Base-by-base conservation (phyloP, 2,888 invertebrate genomes). In the Dicranocentrus wangi region DNA sequence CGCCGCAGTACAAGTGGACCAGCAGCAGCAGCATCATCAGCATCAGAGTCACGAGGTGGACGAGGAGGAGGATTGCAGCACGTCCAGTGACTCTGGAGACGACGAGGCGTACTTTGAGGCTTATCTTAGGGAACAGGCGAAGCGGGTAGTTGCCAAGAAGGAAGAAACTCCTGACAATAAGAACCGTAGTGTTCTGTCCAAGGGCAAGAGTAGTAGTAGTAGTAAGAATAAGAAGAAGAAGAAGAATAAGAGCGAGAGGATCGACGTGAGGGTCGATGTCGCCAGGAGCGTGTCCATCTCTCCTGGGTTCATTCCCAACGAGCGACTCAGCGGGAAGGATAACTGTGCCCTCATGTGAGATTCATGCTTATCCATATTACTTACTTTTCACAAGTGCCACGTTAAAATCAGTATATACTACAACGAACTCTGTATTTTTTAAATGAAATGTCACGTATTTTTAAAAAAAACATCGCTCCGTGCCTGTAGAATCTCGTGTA, bases 81-180 rank as follows among this genome's bases (percentile, higher is more conserved):
- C 23, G 8, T 58, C 58, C 17, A 61, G 61, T 21, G 47, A 47
- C 53, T 27, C 27, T 15, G 17, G 2, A 10, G 71, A 72, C 17
- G 71, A 72, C 27, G 71, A 72, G 21, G 61, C 43, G 23, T 72
- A 61, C 47, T 72, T 72, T 23, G 71, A 72, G 28, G 71, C 71
- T 8, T 72, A 72, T 17, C 21, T 72, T 2, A 60, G 27, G 60
- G 61, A 72, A 10, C 61, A 72, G 28, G 71, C 61, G n/a, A 68
- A 15, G 27, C 25, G 23, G 1, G 19, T 23, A 3, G 28, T 25
- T 15, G 28, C 28, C 3, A 23, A 23, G 2, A 17, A 23, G 13
- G 13, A 28, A 17, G n/a, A 61, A 10, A 17, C n/a, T n/a, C n/a
- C n/a, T n/a, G n/a, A n/a, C n/a, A n/a, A n/a, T n/a, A n/a, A n/a